Base-by-base conservation (phyloP, 92 coral and sea anemone genomes). In the Siderastrea radians region DNA sequence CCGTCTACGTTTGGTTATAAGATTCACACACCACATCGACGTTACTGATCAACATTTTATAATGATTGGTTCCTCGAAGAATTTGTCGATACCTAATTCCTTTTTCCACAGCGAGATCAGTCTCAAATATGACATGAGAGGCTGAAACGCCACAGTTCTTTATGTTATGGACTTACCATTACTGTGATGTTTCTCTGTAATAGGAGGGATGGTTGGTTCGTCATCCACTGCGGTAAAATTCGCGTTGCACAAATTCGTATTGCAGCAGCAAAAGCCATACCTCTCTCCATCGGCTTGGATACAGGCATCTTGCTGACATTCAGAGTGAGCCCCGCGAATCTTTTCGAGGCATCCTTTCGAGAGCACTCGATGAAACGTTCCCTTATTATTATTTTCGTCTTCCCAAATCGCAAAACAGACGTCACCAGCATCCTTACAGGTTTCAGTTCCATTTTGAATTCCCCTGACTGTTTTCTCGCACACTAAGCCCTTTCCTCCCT, bases 221-320 rank as follows among this genome's bases (percentile, higher is more conserved):
- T 89, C 89, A 66, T 84, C 87, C 13, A 80, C 87, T 52, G 88
- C 59, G 7, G 90, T 96, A 57, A 92, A 87, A 73, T 92, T 86
- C 68, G 49, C 82, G 85, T 96, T 96, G 83, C 99, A 96, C 90
- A 92, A 74, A 68, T 90, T 72, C 55, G 26, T 48, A 13, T 87
- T 90, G 72, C 99, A 96, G 78, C 99, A 96, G 61, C 99, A 96
- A 60, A 90, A 96, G 11, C 96, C 96, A 6, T 94, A 89, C 9
- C 82, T 77, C 75, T 94, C 90, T 74, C 55, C 68, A 3, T 73
- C 55, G 49, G 63, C 63, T 8, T 58, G 63, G 10, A 8, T 58
- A 15, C 15, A 15, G 63, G 15, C 15, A 15, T 8, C 63, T 58
- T 58, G 63, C 9, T 8, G 9, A 58, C 63, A 58, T 15, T 58